Evolutionary conservation across 2,113 vertebrate species (phyloP).

Genomic region (Sturnus vulgaris): DNA sequence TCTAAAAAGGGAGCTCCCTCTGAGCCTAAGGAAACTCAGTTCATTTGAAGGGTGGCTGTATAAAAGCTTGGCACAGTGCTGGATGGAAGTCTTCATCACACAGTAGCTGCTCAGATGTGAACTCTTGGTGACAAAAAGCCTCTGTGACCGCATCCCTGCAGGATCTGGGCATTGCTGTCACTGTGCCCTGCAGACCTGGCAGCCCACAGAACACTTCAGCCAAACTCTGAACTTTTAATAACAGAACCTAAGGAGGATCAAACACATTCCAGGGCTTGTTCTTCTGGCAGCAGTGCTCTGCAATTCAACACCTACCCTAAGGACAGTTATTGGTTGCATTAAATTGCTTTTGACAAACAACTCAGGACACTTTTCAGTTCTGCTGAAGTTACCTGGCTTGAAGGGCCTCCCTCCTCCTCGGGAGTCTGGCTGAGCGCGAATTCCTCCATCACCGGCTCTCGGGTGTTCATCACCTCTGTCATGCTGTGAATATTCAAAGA

Average conservation of each 20-base stretch:
- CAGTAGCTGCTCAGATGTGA: background rate
- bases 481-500: slow-evolving; percentile 71
- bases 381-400: slow-evolving; percentile 71
- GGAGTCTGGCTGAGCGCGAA: slow-evolving; percentile 72
- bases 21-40: background rate
- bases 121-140: background rate
- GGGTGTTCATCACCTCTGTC: slow-evolving; percentile 87
- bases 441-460: slow-evolving; percentile 83
- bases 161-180: background rate
- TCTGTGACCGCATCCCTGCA: background rate
- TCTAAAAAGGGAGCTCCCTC: background rate
- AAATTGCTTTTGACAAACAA: background rate
- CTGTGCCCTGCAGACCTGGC: background rate
- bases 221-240: background rate
- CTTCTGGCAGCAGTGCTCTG: background rate
- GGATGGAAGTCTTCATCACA: background rate
- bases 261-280: background rate
- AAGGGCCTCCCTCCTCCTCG: slow-evolving; percentile 76
- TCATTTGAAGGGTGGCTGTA: background rate
- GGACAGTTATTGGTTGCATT: background rate
- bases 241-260: background rate
- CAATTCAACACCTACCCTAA: background rate
- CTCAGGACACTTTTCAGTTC: background rate
- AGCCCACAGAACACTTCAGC: background rate
- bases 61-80: background rate